phyloP scores from a whole-genome alignment of 2,888 invertebrate genomes.

The Netelia virgata region DNA sequence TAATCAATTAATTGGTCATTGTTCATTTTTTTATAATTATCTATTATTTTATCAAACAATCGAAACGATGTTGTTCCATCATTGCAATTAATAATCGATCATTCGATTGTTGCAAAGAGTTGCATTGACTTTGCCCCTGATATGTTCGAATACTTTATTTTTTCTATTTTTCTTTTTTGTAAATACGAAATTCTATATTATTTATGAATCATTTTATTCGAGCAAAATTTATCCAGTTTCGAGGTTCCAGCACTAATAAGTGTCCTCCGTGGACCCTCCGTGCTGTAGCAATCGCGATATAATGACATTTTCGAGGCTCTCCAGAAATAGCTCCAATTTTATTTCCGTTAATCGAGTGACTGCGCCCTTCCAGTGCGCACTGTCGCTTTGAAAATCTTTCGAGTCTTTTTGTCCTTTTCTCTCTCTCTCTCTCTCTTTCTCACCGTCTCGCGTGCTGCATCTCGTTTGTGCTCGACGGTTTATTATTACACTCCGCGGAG shows the following conservation, averaged over 20 bases:
- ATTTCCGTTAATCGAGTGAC: constrained; percentile 59
- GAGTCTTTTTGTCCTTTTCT: neutral
- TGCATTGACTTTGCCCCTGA: neutral
- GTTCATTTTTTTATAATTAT: neutral
- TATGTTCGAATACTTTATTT: neutral
- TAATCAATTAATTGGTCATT: neutral
- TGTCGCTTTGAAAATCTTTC: constrained; percentile 45
- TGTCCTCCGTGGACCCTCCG: constrained; percentile 6
- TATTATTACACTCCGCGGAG: constrained; percentile 64
- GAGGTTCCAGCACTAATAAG: neutral
- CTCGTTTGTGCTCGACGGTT: constrained; percentile 57
- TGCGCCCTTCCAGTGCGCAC: constrained; percentile 29
- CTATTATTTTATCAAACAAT: neutral
- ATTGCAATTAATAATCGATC: neutral
- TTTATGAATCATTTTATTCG: neutral
- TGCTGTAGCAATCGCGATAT: constrained; percentile 11
- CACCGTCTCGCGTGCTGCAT: constrained; percentile 35
- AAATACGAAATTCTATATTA: neutral
- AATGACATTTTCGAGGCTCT: constrained; percentile 40
- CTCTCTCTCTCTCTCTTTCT: neutral
- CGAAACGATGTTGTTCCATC: neutral
- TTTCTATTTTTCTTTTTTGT: neutral
- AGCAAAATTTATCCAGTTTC: neutral
- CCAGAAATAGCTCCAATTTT: constrained; percentile 57
- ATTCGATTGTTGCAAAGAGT: neutral